These are phyloP conservation scores for Microtus oregoni DNA, from an alignment of 2,113 vertebrate genomes.

Conservation along the genomic window DNA sequence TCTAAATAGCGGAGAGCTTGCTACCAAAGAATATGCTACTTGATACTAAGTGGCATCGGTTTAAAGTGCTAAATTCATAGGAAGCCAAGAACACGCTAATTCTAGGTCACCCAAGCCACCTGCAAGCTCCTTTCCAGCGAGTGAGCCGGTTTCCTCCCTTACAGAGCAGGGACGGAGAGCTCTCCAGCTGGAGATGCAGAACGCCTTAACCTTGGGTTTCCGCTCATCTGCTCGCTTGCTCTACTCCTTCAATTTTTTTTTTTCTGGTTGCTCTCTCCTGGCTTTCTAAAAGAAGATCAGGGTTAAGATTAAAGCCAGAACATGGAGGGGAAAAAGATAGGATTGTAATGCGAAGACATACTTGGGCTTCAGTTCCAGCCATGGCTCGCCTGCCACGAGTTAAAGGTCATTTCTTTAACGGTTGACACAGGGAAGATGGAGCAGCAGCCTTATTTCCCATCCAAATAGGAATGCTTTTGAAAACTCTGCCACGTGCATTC, in stretches of 20 bases:
- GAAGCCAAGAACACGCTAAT: constrained; percentile 35
- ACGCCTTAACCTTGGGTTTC: constrained; percentile 12
- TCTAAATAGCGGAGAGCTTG: not conserved
- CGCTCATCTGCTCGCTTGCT: not conserved
- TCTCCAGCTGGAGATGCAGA: not conserved
- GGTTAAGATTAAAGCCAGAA: not conserved
- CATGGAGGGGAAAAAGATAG: not conserved
- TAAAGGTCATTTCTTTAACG: constrained; percentile 79
- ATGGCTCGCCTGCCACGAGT: constrained; percentile 66
- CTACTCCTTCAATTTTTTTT: not conserved
- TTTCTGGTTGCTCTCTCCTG: constrained; percentile 13
- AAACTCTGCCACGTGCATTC: not conserved
- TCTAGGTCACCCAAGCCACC: not conserved
- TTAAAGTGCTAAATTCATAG: not conserved
- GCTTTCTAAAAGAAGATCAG: not conserved
- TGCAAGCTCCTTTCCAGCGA: not conserved
- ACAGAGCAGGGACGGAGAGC: constrained; percentile 52
- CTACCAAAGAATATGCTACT: not conserved
- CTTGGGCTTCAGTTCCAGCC: not conserved
- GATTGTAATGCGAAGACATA: not conserved
- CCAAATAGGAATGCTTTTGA: constrained; percentile 57
- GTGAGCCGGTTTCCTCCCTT: not conserved
- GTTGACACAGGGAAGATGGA: not conserved
- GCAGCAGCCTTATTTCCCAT: constrained; percentile 51
- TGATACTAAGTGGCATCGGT: not conserved